Base-by-base conservation (phyloP, 2,797 vertebrate species). In the Glyptemys insculpta region DNA sequence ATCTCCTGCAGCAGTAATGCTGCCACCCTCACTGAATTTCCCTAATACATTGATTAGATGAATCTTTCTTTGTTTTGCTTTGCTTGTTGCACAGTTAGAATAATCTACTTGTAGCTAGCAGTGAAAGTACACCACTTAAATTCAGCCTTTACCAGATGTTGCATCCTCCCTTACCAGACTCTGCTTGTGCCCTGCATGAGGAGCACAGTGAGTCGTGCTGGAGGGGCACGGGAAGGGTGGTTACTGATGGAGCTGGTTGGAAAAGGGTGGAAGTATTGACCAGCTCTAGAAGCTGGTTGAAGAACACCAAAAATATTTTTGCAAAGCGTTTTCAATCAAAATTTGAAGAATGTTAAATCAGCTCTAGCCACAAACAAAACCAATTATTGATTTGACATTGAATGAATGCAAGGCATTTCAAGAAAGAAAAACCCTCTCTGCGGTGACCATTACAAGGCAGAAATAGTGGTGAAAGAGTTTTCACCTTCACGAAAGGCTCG, bases 191-290 rank as follows among this genome's bases (percentile, higher is more conserved):
- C 74, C 12, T 72, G 65, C n/a, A 12, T 23, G 19, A 72, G 37
- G 37, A 25, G 1, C 16, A 16, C 10, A 76, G 25, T 12, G 79
- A 21, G 37, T 56, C 85, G 92, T 34, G 3, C 9, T 79, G 87
- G 88, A 2, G 34, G 31, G 12, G 3, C 2, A 50, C 1, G 15
- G 7, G 5, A 59, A 1, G 3, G 1, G 2, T 47, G 23, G 4
- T 25, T 83, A 31, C 12, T 18, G 84, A 7, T 5, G 68, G 4
- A 52, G 68, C 14, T 6, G 59, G 4, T 81, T 37, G 56, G 81
- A 81, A 83, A 83, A 79, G 15, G 1, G 1, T 85, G 11, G 2
- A 80, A n/a, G 54, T 47, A 1, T 2, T 84, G 15, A 4, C 1
- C 47, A 62, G 1, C 12, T 81, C 53, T 16, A 34, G 25, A 79